Evolutionary conservation across 2,113 vertebrate species (phyloP).

Genomic region (Lycocorax pyrrhopterus): DNA sequence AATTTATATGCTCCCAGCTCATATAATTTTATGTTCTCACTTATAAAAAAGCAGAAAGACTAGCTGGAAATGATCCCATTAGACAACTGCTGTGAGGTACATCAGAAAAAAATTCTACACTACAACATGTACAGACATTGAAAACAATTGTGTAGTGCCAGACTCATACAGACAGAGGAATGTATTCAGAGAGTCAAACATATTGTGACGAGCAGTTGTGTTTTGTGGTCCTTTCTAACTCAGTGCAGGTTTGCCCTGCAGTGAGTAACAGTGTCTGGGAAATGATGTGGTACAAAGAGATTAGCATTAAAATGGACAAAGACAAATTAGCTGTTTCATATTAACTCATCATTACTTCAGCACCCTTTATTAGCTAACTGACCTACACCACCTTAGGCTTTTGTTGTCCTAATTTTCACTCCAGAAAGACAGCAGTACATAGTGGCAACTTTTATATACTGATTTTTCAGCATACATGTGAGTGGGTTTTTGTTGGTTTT

Average conservation of each 20-base stretch:
- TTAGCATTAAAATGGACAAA: not conserved
- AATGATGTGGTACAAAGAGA: not conserved
- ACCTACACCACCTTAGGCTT: not conserved
- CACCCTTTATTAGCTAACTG: not conserved
- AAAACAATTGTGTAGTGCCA: not conserved
- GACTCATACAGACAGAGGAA: not conserved
- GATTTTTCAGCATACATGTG: not conserved
- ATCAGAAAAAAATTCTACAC: not conserved
- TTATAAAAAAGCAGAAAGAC: not conserved
- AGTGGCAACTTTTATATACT: not conserved
- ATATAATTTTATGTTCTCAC: not conserved
- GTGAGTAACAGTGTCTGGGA: not conserved
- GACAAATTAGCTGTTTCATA: not conserved
- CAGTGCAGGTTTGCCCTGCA: not conserved
- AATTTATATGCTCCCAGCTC: not conserved
- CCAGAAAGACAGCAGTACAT: not conserved
- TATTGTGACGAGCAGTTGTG: not conserved
- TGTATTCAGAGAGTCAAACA: not conserved
- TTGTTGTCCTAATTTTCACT: not conserved
- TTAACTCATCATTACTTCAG: not conserved
- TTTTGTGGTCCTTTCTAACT: not conserved
- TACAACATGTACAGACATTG: not conserved
- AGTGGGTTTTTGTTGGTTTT: accelerated
- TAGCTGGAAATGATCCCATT: not conserved
- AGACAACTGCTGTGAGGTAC: not conserved